Conservation (phyloP, 1,140 invertebrate species). For the Psix sp. region DNA sequence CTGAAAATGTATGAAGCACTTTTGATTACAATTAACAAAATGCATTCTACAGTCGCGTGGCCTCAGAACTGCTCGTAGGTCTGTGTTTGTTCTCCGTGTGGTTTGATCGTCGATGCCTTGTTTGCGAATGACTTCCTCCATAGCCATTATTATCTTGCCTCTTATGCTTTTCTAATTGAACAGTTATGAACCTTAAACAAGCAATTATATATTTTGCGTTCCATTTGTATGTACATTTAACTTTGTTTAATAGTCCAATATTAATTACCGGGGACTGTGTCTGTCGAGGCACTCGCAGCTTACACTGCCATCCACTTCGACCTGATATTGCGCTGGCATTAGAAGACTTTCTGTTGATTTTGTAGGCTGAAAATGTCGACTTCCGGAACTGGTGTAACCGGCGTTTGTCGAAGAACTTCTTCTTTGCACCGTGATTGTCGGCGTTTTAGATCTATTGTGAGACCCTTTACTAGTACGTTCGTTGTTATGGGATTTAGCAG, state of each 20-base stretch:
- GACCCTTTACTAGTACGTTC: conserved; percentile 75
- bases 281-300: conserved; percentile 83
- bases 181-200: conserved; percentile 64
- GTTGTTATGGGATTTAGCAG: conserved; percentile 78
- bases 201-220: background rate
- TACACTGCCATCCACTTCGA: conserved; percentile 78
- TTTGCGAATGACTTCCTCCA: conserved; percentile 66
- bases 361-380: conserved; percentile 79
- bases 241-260: background rate
- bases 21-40: conserved; percentile 33
- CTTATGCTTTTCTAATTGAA: conserved; percentile 68
- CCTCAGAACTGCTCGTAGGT: conserved; percentile 72
- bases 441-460: conserved; percentile 75
- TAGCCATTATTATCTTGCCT: conserved; percentile 62
- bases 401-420: conserved; percentile 63
- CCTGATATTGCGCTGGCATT: conserved; percentile 79
- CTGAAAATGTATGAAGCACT: conserved; percentile 45
- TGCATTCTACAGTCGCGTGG: conserved; percentile 72
- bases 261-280: conserved; percentile 52
- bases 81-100: conserved; percentile 75
- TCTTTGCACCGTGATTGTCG: conserved; percentile 76
- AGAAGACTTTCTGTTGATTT: conserved; percentile 88
- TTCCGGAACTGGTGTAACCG: conserved; percentile 74
- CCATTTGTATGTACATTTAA: background rate
- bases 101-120: conserved; percentile 71